Base-by-base conservation (phyloP, 1,140 invertebrate genomes). In the Dreissena polymorpha region DNA sequence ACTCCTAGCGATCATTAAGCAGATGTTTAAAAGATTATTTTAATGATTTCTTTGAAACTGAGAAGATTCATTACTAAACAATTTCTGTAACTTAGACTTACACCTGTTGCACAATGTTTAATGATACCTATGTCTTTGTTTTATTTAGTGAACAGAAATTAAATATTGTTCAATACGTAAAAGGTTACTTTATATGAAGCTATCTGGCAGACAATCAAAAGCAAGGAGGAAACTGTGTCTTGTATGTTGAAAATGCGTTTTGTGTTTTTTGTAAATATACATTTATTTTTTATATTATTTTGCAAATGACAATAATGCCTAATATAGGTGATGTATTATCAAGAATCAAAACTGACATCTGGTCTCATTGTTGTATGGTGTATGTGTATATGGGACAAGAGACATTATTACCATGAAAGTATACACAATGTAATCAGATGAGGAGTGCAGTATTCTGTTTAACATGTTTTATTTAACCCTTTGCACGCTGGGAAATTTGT, bases 261-360 rank as follows among this genome's bases (percentile, higher is more conserved):
- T 23, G 39, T 27, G 18, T 70, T 70, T 49, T 23, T 49, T 16
- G 27, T 23, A 23, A 70, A 70, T 70, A 29, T 49, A 70, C 10
- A 68, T 16, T 70, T 18, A 29, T 49, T 70, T 29, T 70, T 70
- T 70, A n/a, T n/a, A n/a, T 27, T 70, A 39, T n/a, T 8, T 67
- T 23, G 23, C 23, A 29, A 27, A 13, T 23, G 14, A 27, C 64
- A 67, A 29, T 67, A 67, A 27, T 27, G 21, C 23, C 21, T 67
- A 67, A 13, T 67, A 13, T 21, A 27, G 29, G 64, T 23, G 8
- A 14, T 67, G 23, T 21, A 27, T 63, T 63, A 63, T 63, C 2
- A n/a, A 63, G 60, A 63, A n/a, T 63, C 18, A n/a, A 23, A 63
- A 23, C 18, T 63, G 18, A 23, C 23, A n/a, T 63, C 18, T 27